Evolutionary conservation across 2,888 invertebrate genomes (phyloP), one percentile per base, ranked within the genome.

Genomic region (Polietes domitor): DNA sequence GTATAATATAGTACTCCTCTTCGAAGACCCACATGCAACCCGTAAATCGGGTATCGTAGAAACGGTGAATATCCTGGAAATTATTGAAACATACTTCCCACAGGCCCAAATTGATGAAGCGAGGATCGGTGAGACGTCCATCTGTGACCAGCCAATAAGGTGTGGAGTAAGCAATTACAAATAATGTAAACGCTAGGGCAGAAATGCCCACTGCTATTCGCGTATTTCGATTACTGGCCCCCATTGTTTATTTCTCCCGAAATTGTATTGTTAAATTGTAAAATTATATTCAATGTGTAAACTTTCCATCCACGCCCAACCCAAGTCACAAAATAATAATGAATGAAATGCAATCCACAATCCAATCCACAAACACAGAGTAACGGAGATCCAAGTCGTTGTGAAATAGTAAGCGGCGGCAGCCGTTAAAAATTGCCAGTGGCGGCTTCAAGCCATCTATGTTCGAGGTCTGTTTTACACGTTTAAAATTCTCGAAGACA

Each of bases 11-110:
- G 91, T 97, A 98, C 92, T 99, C 98, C 91, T 98, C 98, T 92
- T 98, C 97, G 89, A 98, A 98, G 82, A 99, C 96, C 98, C 98
- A 99, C 97, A 98, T 98, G 90, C 99, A 99, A 0, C 97, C 97
- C 17, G 93, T 94, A 88, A 97, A 97, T 74, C 94, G 93, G 5
- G 95, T 95, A 89, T 98, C 97, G 92, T 98, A 98, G 91, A 95
- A 94, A 86, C 96, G 95, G 87, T 96, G 96, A 4, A 96, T 95
- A 91, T 98, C 98, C 92, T 96, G 95, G 90, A 98, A 98, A 61
- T 96, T 94, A 88, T 95, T 94, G 88, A 99, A 97, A 91, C 99
- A 99, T 3, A 98, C 97, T 92, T 98, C 96, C 99, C 99, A 99
- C 43, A 99, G 93, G 37, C 99, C 99, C 81, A 97, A 95, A 92